phyloP scores from a whole-genome alignment of 2,113 vertebrate genomes.

The Elgaria multicarinata region DNA sequence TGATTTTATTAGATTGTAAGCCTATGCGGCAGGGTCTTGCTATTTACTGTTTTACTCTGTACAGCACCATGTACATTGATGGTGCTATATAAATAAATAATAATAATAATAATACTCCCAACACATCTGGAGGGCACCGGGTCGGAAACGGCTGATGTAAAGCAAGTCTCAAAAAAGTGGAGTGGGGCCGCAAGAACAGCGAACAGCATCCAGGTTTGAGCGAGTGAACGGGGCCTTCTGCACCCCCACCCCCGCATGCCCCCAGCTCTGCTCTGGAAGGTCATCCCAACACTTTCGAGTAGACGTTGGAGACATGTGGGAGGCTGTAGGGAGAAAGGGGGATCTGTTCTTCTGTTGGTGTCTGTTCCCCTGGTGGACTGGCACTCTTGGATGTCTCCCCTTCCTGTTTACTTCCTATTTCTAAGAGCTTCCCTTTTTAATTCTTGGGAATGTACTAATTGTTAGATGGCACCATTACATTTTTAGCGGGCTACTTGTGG shows the following conservation, averaged over 20 bases:
- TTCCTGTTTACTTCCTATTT: not conserved
- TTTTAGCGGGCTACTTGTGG: not conserved
- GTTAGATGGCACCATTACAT: not conserved
- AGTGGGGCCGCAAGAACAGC: not conserved
- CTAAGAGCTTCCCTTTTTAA: not conserved
- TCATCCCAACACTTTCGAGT: not conserved
- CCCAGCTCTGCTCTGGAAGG: not conserved
- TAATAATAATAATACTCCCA: too few species aligned
- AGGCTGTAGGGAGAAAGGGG: not conserved
- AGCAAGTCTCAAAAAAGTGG: not conserved
- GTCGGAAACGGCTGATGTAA: too few species aligned
- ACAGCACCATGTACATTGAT: too few species aligned
- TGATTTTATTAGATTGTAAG: too few species aligned
- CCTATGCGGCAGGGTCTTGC: too few species aligned
- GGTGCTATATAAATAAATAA: too few species aligned
- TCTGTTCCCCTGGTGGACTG: not conserved
- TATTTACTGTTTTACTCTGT: too few species aligned
- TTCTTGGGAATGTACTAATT: not conserved
- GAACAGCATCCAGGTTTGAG: too few species aligned
- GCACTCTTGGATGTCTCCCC: not conserved
- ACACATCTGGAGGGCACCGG: too few species aligned
- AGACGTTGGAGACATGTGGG: not conserved
- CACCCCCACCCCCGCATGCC: too few species aligned
- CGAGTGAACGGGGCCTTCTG: too few species aligned
- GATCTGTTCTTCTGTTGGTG: not conserved